phyloP scores from a whole-genome alignment of 1,140 invertebrate genomes.

The Dendroctonus ponderosae region DNA sequence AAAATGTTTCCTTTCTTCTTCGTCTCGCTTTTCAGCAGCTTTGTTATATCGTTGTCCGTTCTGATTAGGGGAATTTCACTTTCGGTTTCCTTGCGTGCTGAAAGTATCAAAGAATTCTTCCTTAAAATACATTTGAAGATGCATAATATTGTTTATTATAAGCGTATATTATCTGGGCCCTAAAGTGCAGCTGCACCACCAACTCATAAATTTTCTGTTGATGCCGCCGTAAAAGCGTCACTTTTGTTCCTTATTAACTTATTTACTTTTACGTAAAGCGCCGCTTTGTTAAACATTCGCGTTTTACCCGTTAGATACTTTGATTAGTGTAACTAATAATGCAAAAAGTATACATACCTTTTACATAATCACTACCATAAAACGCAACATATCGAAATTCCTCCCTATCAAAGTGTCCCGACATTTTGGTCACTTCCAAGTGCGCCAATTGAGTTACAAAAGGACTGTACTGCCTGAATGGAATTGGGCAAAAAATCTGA shows the following conservation, averaged over 20 bases:
- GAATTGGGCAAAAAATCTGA: constrained; percentile 80
- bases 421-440: constrained; percentile 73
- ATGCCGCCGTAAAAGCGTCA: no score
- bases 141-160: no score
- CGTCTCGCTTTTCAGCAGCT: constrained; percentile 48
- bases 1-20: constrained; percentile 56
- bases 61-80: constrained; percentile 60
- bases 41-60: constrained; percentile 62
- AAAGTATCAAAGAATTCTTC: constrained; percentile 38
- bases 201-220: no score
- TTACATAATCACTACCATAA: constrained; percentile 77
- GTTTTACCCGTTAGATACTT: no score
- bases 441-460: constrained; percentile 59
- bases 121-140: no score
- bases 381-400: constrained; percentile 75
- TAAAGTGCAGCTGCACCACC: no score
- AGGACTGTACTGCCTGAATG: constrained; percentile 76
- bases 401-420: constrained; percentile 76
- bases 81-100: constrained; percentile 64
- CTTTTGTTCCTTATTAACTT: no score
- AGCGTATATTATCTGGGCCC: no score
- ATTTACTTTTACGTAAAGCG: no score
- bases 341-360: constrained; percentile 54
- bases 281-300: no score
- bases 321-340: no score